A percentile compares a stretch with the other conserved stretches of the same genome.
Evolutionary conservation across 1,140 invertebrate species (phyloP).

Genomic region (Diorhabda elongata): DNA sequence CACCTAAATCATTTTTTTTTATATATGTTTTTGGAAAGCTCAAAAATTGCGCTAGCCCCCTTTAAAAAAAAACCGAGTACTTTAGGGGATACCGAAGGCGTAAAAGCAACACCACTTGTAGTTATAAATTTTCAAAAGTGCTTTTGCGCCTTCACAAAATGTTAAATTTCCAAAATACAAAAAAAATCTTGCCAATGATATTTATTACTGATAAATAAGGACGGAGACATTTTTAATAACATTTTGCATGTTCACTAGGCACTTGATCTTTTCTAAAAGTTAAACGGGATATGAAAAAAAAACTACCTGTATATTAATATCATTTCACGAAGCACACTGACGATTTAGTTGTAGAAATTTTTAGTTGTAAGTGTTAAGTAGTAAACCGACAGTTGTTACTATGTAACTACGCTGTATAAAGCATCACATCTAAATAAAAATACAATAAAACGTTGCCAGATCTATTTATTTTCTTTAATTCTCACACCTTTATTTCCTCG

Average conservation of each 20-base stretch:
- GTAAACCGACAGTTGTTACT: slow-evolving; percentile 56
- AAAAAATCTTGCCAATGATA: slow-evolving; percentile 31
- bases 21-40: not conserved
- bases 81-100: not conserved
- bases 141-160: not conserved
- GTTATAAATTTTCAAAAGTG: not conserved
- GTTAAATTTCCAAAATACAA: slow-evolving; percentile 11
- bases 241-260: slow-evolving; percentile 38
- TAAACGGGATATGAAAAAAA: slow-evolving; percentile 22
- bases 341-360: slow-evolving; percentile 37
- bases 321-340: slow-evolving; percentile 46
- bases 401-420: slow-evolving; percentile 59
- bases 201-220: slow-evolving; percentile 28
- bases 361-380: slow-evolving; percentile 35
- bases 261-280: slow-evolving; percentile 34
- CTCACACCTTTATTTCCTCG: not conserved
- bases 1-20: no score
- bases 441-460: slow-evolving; percentile 64
- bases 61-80: not conserved
- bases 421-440: slow-evolving; percentile 49
- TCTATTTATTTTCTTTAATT: slow-evolving; percentile 9
- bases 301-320: slow-evolving; percentile 35
- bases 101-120: not conserved
- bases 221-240: slow-evolving; percentile 35
- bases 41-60: not conserved